Base-by-base conservation (phyloP, 2,113 vertebrate genomes). In the Typhlomys cinereus region DNA sequence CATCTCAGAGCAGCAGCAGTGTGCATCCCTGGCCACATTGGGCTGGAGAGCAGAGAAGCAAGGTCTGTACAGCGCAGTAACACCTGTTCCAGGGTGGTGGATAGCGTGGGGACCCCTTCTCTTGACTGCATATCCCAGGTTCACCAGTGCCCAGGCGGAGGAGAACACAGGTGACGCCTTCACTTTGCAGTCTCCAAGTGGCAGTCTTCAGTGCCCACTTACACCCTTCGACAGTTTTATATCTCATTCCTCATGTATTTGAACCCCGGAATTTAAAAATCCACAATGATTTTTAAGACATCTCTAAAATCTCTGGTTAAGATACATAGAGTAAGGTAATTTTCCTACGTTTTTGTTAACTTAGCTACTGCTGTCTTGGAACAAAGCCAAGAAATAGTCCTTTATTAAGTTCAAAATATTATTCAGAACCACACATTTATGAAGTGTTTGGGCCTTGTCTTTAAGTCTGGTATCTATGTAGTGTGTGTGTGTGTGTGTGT, bases 271-370 rank as follows among this genome's bases (percentile, higher is more conserved):
- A 52, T 70, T 54, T 17, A 69, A 50, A 94, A 85, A 66, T 73
- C 48, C 15, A 1, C 44, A 52, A 0, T 61, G 39, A 71, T 52
- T 82, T 82, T 91, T 67, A 57, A 87, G 85, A 86, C 34, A 67
- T 11, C 17, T 36, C 14, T 89, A 17, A 23, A 7, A 29, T 94
- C 87, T 93, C 48, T 81, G 73, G 52, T 80, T 91, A 76, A 86
- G 92, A 74, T 80, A 11, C 62, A 4, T 86, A 21, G 6, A 75
- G 31, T 50, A 36, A 59, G 8, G 23, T 5, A 50, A 12, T 57
- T 95, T 62, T 34, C 54, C 44, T 91, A 34, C 57, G 48, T 67
- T 52, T 61, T 92, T 83, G 27, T 91, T 39, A n/a, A 39, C 69
- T 71, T 54, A 44, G 2, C 21, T 57, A n/a, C 31, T 74, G 91